Conservation (phyloP, 2,888 invertebrate species). For the Pyralis farinalis region DNA sequence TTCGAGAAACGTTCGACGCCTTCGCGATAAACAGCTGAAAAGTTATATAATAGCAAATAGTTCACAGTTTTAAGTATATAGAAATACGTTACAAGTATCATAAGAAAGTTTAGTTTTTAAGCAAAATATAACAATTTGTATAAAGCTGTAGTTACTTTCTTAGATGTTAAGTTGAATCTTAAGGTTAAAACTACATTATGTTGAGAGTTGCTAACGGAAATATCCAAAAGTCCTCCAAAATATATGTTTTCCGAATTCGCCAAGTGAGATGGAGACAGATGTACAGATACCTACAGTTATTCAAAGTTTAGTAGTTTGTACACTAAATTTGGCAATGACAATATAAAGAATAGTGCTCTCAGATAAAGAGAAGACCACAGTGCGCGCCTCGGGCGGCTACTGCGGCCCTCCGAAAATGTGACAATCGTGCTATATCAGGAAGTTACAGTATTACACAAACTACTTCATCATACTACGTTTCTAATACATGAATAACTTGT, state of each 20-base stretch:
- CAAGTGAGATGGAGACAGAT: conserved; percentile 43
- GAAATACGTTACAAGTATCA: conserved; percentile 48
- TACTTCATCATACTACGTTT: conserved; percentile 36
- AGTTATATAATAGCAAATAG: conserved; percentile 37
- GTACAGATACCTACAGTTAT: conserved; percentile 25
- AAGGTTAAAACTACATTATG: conserved; percentile 42
- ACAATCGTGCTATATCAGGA: conserved; percentile 27
- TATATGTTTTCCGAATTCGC: conserved; percentile 55
- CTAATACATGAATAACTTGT: conserved; percentile 36
- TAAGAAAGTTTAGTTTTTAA: conserved; percentile 50
- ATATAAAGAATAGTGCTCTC: conserved; percentile 17
- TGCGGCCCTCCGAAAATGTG: conserved; percentile 22
- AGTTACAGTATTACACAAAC: conserved; percentile 33
- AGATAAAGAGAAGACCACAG: conserved; percentile 18
- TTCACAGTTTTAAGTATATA: conserved; percentile 37
- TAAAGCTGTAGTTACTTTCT: conserved; percentile 50
- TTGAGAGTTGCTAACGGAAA: conserved; percentile 63
- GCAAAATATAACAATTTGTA: conserved; percentile 49
- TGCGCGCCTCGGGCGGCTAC: conserved; percentile 11
- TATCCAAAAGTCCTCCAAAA: conserved; percentile 72
- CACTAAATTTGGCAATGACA: conserved; percentile 48
- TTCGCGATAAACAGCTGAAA: conserved; percentile 33
- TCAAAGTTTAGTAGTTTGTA: conserved; percentile 32
- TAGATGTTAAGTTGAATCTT: conserved; percentile 46
- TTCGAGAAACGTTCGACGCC: conserved; percentile 26